These are phyloP conservation scores for Chrysolina americana DNA, from an alignment of 2,888 invertebrate species.

Conservation along the genomic window DNA sequence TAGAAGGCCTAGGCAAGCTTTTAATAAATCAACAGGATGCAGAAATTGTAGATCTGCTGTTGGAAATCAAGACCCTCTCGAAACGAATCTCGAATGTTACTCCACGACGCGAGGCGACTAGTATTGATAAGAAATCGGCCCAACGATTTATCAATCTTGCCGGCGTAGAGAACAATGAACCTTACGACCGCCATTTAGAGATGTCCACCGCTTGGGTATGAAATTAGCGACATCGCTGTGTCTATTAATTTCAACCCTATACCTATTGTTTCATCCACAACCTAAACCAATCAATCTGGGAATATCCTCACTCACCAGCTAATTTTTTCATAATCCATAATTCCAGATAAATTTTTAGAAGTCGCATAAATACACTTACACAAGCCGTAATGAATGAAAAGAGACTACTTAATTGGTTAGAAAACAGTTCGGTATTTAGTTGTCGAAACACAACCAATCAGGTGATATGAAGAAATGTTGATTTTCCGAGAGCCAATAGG, in stretches of 20 bases:
- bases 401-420: conserved; percentile 70
- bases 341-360: conserved; percentile 42
- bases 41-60: conserved; percentile 2
- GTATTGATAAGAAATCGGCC: conserved; percentile 59
- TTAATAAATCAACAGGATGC: conserved; percentile 7
- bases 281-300: conserved; percentile 37
- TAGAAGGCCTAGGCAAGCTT: conserved; percentile 57
- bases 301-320: conserved; percentile 45
- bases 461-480: conserved; percentile 71
- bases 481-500: conserved; percentile 68
- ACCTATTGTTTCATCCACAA: conserved; percentile 57
- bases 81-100: conserved; percentile 32
- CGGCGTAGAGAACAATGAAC: conserved; percentile 72
- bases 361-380: conserved; percentile 57
- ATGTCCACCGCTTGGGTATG: conserved; percentile 71
- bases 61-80: neutral
- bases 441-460: conserved; percentile 71
- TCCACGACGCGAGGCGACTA: conserved; percentile 41
- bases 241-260: conserved; percentile 63
- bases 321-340: conserved; percentile 35
- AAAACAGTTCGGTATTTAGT: conserved; percentile 70
- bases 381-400: conserved; percentile 64
- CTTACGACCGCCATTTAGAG: conserved; percentile 72
- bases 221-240: conserved; percentile 67
- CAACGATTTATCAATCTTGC: conserved; percentile 66